These are phyloP conservation scores for Fragum sueziense DNA, from an alignment of 2,888 invertebrate genomes.

Conservation along the genomic window DNA sequence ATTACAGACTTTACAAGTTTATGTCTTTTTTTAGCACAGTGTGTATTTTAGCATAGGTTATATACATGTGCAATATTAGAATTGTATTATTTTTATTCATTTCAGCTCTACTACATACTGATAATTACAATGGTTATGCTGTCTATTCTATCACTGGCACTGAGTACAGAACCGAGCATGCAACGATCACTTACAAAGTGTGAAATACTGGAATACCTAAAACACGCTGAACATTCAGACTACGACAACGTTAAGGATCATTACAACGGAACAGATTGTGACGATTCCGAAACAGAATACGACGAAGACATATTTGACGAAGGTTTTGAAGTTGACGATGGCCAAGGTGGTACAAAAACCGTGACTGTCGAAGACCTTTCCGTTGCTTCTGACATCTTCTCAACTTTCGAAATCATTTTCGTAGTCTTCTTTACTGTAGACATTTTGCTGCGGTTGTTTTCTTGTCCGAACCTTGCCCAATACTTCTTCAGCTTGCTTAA, in stretches of 20 bases:
- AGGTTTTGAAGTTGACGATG: not conserved
- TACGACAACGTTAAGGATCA: not conserved
- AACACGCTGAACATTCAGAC: constrained; percentile 11
- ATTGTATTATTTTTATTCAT: constrained; percentile 5
- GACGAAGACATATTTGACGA: not conserved
- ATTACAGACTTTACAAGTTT: too few relatives aligned
- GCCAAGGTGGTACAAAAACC: not conserved
- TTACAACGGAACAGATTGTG: not conserved
- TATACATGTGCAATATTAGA: too few relatives aligned
- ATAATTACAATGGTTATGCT: constrained; percentile 46
- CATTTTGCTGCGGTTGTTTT: constrained; percentile 44
- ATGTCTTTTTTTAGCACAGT: too few relatives aligned
- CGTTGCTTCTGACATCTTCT: not conserved
- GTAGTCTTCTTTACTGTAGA: constrained; percentile 56
- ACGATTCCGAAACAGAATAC: not conserved
- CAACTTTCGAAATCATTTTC: constrained; percentile 27
- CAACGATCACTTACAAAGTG: constrained; percentile 46
- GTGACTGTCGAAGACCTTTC: not conserved
- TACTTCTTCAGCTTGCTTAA: constrained; percentile 45
- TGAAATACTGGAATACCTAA: constrained; percentile 51
- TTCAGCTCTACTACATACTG: constrained; percentile 51
- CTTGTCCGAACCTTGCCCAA: constrained; percentile 40
- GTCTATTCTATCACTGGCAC: constrained; percentile 45
- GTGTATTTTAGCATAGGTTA: too few relatives aligned
- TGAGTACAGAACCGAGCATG: constrained; percentile 49